Evolutionary conservation across 2,113 vertebrate species (phyloP).

Genomic region (Cololabis saira): DNA sequence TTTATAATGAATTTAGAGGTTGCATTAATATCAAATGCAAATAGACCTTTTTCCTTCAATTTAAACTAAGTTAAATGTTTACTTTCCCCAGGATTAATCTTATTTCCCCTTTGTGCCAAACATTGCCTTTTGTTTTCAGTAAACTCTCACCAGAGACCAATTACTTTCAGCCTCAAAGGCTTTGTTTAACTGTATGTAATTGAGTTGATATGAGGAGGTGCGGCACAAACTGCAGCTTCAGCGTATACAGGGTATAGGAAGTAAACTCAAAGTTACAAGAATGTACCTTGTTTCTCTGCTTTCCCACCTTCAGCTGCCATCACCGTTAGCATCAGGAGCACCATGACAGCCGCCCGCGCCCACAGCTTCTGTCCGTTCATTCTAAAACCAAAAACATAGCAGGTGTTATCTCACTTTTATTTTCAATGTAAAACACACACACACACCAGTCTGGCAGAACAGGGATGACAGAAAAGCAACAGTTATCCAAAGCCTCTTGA

Average conservation of each 20-base stretch:
- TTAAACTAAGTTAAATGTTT: constrained; percentile 48
- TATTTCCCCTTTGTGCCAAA: constrained; percentile 29
- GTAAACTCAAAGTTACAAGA: background rate
- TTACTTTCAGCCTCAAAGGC: constrained; percentile 17
- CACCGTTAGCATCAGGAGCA: constrained; percentile 74
- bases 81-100: constrained; percentile 19
- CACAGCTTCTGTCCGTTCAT: constrained; percentile 79
- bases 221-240: background rate
- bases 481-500: constrained; percentile 6
- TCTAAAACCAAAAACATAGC: constrained; percentile 53
- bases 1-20: constrained; percentile 34
- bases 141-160: constrained; percentile 42
- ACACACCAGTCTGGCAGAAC: constrained; percentile 2
- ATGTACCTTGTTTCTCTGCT: constrained; percentile 79
- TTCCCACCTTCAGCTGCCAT: constrained; percentile 78
- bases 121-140: constrained; percentile 32
- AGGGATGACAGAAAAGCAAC: background rate
- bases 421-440: background rate
- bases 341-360: constrained; percentile 69
- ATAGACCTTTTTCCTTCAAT: constrained; percentile 38
- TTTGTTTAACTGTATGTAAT: constrained; percentile 6
- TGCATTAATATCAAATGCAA: constrained; percentile 47
- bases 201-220: background rate
- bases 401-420: constrained; percentile 2
- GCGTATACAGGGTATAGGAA: background rate